These are phyloP conservation scores for Drosophila melanica DNA, from an alignment of 1,140 invertebrate genomes.

Conservation along the genomic window DNA sequence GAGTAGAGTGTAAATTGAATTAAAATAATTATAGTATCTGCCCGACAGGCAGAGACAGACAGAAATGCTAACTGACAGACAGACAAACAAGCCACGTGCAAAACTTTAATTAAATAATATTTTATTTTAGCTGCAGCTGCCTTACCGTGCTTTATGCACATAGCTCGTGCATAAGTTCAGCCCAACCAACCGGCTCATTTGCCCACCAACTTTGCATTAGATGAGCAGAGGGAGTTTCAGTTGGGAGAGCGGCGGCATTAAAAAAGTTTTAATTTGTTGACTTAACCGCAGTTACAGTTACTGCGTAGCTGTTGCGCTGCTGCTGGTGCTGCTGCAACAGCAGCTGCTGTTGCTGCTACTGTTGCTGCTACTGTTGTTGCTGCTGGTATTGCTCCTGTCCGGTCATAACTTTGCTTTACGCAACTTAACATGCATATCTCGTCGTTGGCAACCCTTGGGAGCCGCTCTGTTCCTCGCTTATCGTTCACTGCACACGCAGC, in stretches of 20 bases:
- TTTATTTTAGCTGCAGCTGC: slow-evolving; percentile 58
- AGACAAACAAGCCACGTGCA: slow-evolving; percentile 62
- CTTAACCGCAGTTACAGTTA: slow-evolving; percentile 82
- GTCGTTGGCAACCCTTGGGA: slow-evolving; percentile 62
- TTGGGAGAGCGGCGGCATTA: slow-evolving; percentile 14
- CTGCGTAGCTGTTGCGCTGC: slow-evolving; percentile 18
- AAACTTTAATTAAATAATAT: slow-evolving; percentile 80
- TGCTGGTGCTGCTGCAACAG: neutral
- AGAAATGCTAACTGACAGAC: slow-evolving; percentile 2
- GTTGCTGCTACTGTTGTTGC: slow-evolving; percentile 5
- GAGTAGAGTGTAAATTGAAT: slow-evolving; percentile 65
- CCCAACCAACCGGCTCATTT: slow-evolving; percentile 53
- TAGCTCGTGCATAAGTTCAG: slow-evolving; percentile 73
- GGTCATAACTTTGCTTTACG: slow-evolving; percentile 72
- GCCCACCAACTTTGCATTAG: slow-evolving; percentile 38
- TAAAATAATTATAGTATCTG: slow-evolving; percentile 71
- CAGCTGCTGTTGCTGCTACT: slow-evolving; percentile 19
- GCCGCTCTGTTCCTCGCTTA: slow-evolving; percentile 56
- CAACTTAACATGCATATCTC: slow-evolving; percentile 81
- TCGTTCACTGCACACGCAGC: slow-evolving; percentile 72
- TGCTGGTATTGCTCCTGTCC: slow-evolving; percentile 35
- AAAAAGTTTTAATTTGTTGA: slow-evolving; percentile 82
- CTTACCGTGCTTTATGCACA: slow-evolving; percentile 56
- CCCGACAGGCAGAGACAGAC: slow-evolving; percentile 42
- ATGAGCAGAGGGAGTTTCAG: slow-evolving; percentile 9